A percentile compares a stretch with the other conserved stretches of the same genome.
Conservation (phyloP, 2,797 vertebrate species). For the Microchirus variegatus region DNA sequence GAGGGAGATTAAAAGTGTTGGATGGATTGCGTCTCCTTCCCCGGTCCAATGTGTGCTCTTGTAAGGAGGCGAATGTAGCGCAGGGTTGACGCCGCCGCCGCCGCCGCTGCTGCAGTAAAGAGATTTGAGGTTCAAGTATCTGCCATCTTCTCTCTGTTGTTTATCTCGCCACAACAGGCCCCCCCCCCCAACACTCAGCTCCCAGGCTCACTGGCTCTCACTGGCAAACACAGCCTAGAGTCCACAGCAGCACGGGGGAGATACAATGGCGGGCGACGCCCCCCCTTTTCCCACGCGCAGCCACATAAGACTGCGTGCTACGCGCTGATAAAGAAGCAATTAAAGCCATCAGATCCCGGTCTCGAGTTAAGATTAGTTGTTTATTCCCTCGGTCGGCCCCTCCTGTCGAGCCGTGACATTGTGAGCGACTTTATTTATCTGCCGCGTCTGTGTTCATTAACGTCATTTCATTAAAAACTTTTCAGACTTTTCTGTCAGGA, state of each 20-base stretch:
- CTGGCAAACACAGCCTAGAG: conserved; percentile 25
- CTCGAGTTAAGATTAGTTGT: conserved; percentile 40
- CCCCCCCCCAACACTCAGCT: conserved; percentile 36
- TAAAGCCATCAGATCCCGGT: conserved; percentile 51
- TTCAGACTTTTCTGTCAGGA: conserved; percentile 35
- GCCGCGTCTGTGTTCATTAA: not conserved
- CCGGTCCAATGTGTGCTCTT: conserved; percentile 16
- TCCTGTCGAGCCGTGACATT: conserved; percentile 32
- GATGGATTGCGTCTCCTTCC: conserved; percentile 12
- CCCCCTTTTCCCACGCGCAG: conserved; percentile 8
- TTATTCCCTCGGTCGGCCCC: conserved; percentile 39
- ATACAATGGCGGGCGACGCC: conserved; percentile 17
- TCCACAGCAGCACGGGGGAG: conserved; percentile 16
- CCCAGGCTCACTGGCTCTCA: conserved; percentile 35
- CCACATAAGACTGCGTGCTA: conserved; percentile 34
- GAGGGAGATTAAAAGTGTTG: conserved; percentile 18
- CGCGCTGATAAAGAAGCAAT: conserved; percentile 66
- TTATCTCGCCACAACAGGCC: conserved; percentile 52
- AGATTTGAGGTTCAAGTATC: conserved; percentile 49
- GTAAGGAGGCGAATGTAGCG: conserved; percentile 15
- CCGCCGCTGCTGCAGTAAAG: conserved; percentile 33
- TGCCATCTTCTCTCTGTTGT: conserved; percentile 38
- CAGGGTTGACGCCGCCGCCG: conserved; percentile 4
- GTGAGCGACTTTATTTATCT: conserved; percentile 33
- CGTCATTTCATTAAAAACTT: conserved; percentile 6